phyloP scores from a whole-genome alignment of 1,140 invertebrate species.

The Yoshiicerus persimilis region DNA sequence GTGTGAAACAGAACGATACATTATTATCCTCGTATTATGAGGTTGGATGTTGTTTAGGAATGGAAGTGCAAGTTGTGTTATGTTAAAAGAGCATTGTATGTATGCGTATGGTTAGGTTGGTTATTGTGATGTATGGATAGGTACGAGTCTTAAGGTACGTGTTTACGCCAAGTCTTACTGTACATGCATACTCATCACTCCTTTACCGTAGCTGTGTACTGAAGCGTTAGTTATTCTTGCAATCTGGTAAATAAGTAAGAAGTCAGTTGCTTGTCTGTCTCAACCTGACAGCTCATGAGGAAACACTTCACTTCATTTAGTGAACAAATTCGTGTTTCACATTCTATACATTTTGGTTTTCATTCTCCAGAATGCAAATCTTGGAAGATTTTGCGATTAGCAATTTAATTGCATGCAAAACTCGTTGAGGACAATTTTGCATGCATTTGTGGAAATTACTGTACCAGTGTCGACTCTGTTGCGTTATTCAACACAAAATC shows the following conservation, averaged over 20 bases:
- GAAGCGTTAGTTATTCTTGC: neutral
- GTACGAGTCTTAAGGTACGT: no score
- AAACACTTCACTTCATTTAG: neutral
- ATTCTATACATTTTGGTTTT: neutral
- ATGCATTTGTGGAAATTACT: no score
- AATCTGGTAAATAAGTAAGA: neutral
- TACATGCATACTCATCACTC: neutral
- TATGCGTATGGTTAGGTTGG: neutral
- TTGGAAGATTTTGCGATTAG: neutral
- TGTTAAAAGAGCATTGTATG: no score
- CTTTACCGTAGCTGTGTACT: neutral
- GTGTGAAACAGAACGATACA: neutral
- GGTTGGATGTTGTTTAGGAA: neutral
- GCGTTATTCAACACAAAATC: neutral
- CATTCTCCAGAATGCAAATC: neutral
- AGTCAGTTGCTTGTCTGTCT: neutral
- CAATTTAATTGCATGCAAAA: neutral
- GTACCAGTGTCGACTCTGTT: neutral
- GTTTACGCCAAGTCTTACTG: neutral
- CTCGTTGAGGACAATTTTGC: neutral
- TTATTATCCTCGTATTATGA: neutral
- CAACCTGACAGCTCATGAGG: neutral
- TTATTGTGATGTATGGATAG: neutral
- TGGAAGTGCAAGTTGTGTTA: no score
- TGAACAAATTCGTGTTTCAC: neutral